phyloP scores from a whole-genome alignment of 2,797 vertebrate genomes.

The Petrocephalus schoutedeni region DNA sequence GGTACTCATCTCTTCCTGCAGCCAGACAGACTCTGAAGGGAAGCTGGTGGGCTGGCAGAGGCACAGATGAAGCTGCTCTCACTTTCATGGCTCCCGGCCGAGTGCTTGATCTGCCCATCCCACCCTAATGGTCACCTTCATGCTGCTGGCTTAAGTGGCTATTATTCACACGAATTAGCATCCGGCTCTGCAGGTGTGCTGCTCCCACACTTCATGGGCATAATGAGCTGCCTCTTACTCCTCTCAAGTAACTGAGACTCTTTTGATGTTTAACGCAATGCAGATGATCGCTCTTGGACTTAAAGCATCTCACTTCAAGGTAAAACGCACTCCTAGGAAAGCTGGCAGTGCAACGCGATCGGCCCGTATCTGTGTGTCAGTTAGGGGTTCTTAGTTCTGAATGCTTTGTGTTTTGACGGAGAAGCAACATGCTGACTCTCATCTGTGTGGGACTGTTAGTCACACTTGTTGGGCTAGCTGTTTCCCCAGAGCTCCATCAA shows the following conservation, averaged over 20 bases:
- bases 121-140: not conserved
- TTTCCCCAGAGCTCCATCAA: not conserved
- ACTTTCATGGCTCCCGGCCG: not conserved
- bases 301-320: not conserved
- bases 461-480: not conserved
- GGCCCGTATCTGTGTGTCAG: not conserved
- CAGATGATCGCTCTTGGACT: constrained; percentile 6
- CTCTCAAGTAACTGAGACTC: constrained; percentile 28
- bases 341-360: not conserved
- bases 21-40: not conserved
- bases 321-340: not conserved
- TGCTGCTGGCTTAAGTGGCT: not conserved
- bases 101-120: not conserved
- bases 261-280: constrained; percentile 42
- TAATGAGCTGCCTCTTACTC: constrained; percentile 39
- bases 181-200: constrained; percentile 31
- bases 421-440: not conserved
- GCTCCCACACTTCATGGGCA: constrained; percentile 12
- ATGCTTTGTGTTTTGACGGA: not conserved
- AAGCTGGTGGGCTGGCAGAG: not conserved
- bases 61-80: not conserved
- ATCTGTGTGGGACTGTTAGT: not conserved
- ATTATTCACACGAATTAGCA: constrained; percentile 25
- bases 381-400: not conserved
- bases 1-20: not conserved